phyloP scores from a whole-genome alignment of 2,888 invertebrate genomes.

The Oscheius onirici region DNA sequence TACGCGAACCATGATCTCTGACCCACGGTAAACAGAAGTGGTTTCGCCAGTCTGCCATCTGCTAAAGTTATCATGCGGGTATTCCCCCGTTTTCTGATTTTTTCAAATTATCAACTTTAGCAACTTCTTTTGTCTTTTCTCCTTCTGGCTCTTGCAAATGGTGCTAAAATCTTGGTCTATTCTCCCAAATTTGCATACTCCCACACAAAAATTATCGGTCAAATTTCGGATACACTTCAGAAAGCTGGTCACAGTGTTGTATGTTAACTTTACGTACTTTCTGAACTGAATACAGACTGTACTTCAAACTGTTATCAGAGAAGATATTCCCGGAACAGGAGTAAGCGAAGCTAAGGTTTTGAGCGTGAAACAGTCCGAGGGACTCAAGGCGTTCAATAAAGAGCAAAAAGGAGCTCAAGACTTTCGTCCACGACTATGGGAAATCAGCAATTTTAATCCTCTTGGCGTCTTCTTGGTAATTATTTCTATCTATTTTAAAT shows the following conservation, averaged over 20 bases:
- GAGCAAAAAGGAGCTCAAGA: not conserved
- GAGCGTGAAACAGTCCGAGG: not conserved
- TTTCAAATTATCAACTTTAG: no score
- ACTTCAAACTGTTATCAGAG: not conserved
- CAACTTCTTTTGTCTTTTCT: no score
- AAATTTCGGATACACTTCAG: slow-evolving; percentile 37
- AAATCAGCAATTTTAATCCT: slow-evolving; percentile 4
- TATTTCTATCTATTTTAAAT: no score
- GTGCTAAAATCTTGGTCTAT: slow-evolving; percentile 40
- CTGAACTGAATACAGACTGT: not conserved
- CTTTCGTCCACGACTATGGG: not conserved
- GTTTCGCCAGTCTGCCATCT: no score
- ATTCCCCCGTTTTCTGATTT: no score
- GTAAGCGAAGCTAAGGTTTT: not conserved
- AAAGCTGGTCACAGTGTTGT: slow-evolving; percentile 42
- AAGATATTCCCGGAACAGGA: not conserved
- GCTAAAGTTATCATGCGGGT: no score
- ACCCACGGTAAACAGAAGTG: no score
- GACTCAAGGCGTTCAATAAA: not conserved
- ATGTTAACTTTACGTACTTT: not conserved
- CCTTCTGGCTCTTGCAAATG: not conserved
- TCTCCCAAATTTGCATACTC: slow-evolving; percentile 39
- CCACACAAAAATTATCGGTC: slow-evolving; percentile 42
- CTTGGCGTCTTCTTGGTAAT: not conserved
- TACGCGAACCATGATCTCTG: no score